phyloP scores from a whole-genome alignment of 2,113 vertebrate species.

The Hemichromis elongatus region DNA sequence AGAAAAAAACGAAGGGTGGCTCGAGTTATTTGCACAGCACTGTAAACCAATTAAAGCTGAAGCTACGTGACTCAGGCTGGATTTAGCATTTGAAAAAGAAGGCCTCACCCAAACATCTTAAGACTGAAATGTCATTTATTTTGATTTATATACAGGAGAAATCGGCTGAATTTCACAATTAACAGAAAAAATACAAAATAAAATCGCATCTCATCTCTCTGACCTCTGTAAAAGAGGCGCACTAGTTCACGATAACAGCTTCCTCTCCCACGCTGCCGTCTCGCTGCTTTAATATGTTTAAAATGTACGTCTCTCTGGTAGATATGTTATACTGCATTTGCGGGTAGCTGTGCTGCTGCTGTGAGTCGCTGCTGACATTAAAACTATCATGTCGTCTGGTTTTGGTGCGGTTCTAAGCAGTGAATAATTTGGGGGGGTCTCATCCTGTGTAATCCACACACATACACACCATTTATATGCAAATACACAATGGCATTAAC shows the following conservation, averaged over 20 bases:
- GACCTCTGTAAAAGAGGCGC: slow-evolving; percentile 15
- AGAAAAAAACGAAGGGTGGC: neutral
- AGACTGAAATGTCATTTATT: slow-evolving; percentile 65
- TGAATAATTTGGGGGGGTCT: neutral
- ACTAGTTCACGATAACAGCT: neutral
- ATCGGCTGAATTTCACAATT: slow-evolving; percentile 57
- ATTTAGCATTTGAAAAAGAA: neutral
- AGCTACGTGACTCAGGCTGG: neutral
- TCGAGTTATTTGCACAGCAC: neutral
- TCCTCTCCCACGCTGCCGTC: neutral
- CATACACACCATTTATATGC: slow-evolving; percentile 7
- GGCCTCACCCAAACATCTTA: neutral
- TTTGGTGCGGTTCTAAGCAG: slow-evolving; percentile 39
- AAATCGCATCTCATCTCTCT: slow-evolving; percentile 31
- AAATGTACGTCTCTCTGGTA: slow-evolving; percentile 35
- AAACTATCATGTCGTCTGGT: slow-evolving; percentile 18
- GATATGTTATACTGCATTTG: slow-evolving; percentile 48
- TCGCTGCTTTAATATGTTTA: slow-evolving; percentile 1
- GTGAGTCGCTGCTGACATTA: slow-evolving; percentile 19
- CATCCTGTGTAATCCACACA: neutral
- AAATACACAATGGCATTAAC: slow-evolving; percentile 23
- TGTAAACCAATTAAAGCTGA: accelerated
- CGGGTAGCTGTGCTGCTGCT: slow-evolving; percentile 28
- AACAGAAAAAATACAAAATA: slow-evolving; percentile 63
- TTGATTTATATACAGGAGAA: slow-evolving; percentile 68